Percentiles rank a stretch among this genome's conserved stretches.
phyloP scores from a whole-genome alignment of 1,140 invertebrate genomes.

The Cepaea nemoralis region DNA sequence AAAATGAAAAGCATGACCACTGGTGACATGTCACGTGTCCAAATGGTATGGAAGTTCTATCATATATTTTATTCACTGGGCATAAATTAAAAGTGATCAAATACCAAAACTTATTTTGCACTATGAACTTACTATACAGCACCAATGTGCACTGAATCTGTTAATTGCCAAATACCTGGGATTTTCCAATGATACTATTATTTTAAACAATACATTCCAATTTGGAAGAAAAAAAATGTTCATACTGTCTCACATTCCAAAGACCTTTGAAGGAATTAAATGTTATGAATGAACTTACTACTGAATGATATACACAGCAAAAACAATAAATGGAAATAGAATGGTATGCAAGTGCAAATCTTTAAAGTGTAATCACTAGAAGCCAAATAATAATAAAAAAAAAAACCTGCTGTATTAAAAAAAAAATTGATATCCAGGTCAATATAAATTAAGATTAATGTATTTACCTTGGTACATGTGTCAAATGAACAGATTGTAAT shows the following conservation, averaged over 20 bases:
- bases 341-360: constrained; percentile 36
- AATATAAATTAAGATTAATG: constrained; percentile 42
- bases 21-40: constrained; percentile 39
- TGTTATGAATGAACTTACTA: no score
- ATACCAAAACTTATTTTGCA: no score
- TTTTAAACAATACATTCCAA: no score
- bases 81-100: constrained; percentile 47
- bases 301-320: no score
- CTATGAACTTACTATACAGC: no score
- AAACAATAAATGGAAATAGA: no score
- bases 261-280: no score
- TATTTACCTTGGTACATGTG: constrained; percentile 39
- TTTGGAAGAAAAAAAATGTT: no score
- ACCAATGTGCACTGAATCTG: no score
- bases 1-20: constrained; percentile 50
- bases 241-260: no score
- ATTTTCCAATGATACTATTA: no score
- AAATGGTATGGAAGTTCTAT: constrained; percentile 24
- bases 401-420: background rate
- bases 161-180: no score
- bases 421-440: constrained; percentile 27
- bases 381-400: constrained; percentile 15
- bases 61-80: constrained; percentile 32
- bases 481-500: constrained; percentile 36
- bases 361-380: constrained; percentile 34